phyloP scores from a whole-genome alignment of 1,140 invertebrate species.

The Scaptodrosophila lebanonensis region DNA sequence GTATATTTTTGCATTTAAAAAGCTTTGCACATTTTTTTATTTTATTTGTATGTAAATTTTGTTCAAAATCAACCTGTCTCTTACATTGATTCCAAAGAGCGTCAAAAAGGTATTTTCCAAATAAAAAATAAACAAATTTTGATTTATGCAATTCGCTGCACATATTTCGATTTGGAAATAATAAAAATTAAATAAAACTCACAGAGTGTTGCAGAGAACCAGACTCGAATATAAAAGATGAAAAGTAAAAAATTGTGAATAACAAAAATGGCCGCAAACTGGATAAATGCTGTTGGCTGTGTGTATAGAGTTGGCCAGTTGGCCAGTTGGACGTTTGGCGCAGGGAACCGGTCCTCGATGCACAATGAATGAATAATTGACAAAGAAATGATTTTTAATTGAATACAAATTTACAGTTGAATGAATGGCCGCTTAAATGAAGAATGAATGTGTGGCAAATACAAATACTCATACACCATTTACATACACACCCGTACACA shows the following conservation, averaged over 20 bases:
- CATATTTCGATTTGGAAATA: conserved; percentile 1
- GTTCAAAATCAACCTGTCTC: not conserved
- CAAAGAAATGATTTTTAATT: conserved; percentile 59
- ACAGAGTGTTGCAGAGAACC: not conserved
- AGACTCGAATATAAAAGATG: no score
- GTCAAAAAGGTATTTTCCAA: no score
- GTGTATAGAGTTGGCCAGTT: conserved; percentile 4
- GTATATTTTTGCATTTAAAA: no score
- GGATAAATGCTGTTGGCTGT: conserved; percentile 34
- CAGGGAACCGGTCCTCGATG: conserved; percentile 10
- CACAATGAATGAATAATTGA: conserved; percentile 55
- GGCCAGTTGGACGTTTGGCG: not conserved
- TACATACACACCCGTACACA: no score
- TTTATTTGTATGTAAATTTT: no score
- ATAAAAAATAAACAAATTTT: no score
- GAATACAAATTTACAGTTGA: conserved; percentile 57
- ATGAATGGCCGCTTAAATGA: conserved; percentile 26
- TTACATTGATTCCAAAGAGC: not conserved
- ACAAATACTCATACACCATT: no score
- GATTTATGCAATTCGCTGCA: conserved; percentile 40
- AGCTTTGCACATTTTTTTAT: no score
- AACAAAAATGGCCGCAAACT: no score
- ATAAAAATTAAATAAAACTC: conserved; percentile 12
- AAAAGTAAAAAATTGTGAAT: no score
- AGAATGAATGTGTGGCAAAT: no score